A percentile compares a stretch with the other conserved stretches of the same genome.
phyloP scores from a whole-genome alignment of 2,113 vertebrate genomes.

The Oreochromis niloticus region DNA sequence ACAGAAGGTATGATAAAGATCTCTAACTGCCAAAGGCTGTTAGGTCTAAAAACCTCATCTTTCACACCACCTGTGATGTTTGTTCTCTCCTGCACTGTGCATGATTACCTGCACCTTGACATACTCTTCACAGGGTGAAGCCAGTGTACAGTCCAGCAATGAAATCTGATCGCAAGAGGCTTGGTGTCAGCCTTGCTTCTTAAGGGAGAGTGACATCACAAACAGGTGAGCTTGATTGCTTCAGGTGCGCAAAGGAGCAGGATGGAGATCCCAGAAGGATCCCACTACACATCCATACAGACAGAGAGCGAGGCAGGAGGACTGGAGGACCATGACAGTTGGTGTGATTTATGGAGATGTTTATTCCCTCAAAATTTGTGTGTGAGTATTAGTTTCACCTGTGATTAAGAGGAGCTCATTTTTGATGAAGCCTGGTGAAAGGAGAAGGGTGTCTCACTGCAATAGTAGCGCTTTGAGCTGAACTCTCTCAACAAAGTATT shows the following conservation, averaged over 20 bases:
- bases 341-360: not conserved
- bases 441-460: too few relatives aligned
- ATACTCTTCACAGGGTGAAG: not conserved
- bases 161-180: too few relatives aligned
- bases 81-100: not conserved
- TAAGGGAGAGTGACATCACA: accelerated
- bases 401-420: too few relatives aligned
- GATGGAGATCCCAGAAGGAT: not conserved
- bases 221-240: not conserved
- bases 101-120: accelerated
- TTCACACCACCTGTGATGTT: not conserved
- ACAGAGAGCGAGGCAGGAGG: not conserved
- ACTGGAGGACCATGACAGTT: not conserved
- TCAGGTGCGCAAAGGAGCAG: not conserved
- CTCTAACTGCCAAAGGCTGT: not conserved
- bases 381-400: not conserved
- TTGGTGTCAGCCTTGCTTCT: too few relatives aligned
- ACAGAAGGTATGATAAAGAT: not conserved
- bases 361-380: not conserved
- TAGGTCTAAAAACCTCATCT: not conserved
- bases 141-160: not conserved
- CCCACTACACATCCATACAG: not conserved
- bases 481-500: too few relatives aligned
- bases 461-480: too few relatives aligned
- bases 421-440: too few relatives aligned